Evolutionary conservation across 35 echinoderm and acorn worm genomes (phyloP), one percentile per base, ranked within the genome.

Genomic region (Lytechinus variegatus): DNA sequence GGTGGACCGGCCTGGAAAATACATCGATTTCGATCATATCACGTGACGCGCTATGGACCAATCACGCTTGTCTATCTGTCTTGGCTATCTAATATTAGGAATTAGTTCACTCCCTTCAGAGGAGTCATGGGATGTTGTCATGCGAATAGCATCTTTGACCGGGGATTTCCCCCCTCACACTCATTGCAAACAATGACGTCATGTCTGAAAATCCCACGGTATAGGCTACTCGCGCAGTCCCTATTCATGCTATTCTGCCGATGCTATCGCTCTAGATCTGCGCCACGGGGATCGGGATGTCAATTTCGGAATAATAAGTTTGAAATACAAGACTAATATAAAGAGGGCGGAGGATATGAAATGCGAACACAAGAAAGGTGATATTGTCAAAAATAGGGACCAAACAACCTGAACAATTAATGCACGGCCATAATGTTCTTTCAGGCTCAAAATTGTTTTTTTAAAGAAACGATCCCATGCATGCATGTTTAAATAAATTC

Each of bases 181-280:
- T 79, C 66, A 79, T 79, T n/a, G 19, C 66, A 79, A 79, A 79
- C 66, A 79, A 79, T 79, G 66, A 79, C 66, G 66, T 79, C 66
- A 79, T 79, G 66, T 79, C 16, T 16, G 66, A 24, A 79, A 79
- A 79, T 24, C 66, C 66, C 66, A 79, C 61, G 24, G 12, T 71
- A 21, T 13, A 79, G 66, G 19, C 66, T 79, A 24, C 6, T 24
- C 6, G 16, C 66, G 66, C 66, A 79, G 66, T 79, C 66, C 3
- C n/a, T 79, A 24, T 79, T 6, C 56, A 10, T n/a, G 56, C 9
- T 58, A 58, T 58, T 58, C 9, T 9, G 5, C 9, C 56, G 9
- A 58, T 58, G 56, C 56, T 44, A 2, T 44, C 33, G 33, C 33
- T 44, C 33, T 44, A 2, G 33, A n/a, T n/a, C 33, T 44, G 55